Conservation (phyloP, 2,888 invertebrate genomes). For the Catocala nupta region DNA sequence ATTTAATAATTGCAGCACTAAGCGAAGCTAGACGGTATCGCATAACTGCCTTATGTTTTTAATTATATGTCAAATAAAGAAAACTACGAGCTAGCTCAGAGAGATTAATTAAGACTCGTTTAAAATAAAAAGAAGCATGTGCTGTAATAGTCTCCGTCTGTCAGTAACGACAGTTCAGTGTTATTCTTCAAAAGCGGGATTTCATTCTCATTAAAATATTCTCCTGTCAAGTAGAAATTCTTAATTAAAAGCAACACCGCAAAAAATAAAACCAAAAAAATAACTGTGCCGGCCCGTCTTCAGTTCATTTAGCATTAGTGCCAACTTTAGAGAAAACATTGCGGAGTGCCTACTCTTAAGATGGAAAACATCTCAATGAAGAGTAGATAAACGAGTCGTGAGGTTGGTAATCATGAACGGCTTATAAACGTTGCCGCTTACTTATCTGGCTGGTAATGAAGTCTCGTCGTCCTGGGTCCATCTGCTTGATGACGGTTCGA, state of each 20-base stretch:
- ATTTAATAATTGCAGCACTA: too few species aligned
- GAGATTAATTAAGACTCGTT: conserved; percentile 14
- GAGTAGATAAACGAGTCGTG: conserved; percentile 4
- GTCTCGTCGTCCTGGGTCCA: too few species aligned
- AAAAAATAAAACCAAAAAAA: conserved; percentile 37
- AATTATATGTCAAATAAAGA: not conserved
- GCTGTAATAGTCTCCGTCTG: conserved; percentile 15
- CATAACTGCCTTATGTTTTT: not conserved
- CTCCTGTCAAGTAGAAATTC: conserved; percentile 46
- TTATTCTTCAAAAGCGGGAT: conserved; percentile 39
- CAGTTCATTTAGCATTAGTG: conserved; percentile 41
- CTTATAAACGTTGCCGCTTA: not conserved
- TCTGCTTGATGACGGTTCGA: too few species aligned
- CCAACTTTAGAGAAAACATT: conserved; percentile 26
- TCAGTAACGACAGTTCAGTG: conserved; percentile 33
- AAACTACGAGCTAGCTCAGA: not conserved
- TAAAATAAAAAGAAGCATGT: conserved; percentile 18
- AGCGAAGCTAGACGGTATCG: too few species aligned
- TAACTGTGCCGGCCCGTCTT: conserved; percentile 21
- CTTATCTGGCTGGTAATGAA: too few species aligned
- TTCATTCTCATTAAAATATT: conserved; percentile 55
- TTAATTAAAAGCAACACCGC: conserved; percentile 54
- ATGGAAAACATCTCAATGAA: conserved; percentile 8
- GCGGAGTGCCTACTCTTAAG: conserved; percentile 5
- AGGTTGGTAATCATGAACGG: conserved; percentile 6